These are phyloP conservation scores for Drosophila ustulata DNA, from an alignment of 2,888 invertebrate species.

Conservation along the genomic window DNA sequence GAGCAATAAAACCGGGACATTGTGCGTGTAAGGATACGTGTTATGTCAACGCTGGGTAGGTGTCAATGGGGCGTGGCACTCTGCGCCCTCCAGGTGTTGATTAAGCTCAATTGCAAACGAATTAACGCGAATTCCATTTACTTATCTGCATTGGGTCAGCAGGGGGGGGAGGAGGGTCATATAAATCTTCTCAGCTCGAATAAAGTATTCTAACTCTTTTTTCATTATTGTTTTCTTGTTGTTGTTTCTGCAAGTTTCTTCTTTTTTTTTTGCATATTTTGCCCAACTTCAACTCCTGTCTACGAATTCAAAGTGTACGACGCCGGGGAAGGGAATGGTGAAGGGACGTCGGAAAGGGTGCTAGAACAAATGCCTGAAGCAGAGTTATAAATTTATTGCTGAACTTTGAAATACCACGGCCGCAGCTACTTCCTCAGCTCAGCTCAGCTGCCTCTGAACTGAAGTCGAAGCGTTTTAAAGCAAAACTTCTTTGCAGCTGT, in stretches of 20 bases:
- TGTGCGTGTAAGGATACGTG: conserved; percentile 26
- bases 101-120: conserved; percentile 48
- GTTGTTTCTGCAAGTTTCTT: conserved; percentile 28
- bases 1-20: conserved; percentile 50
- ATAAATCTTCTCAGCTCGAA: conserved; percentile 56
- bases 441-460: background rate
- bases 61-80: conserved; percentile 37
- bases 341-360: background rate
- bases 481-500: conserved; percentile 55
- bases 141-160: background rate
- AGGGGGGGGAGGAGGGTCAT: conserved; percentile 2
- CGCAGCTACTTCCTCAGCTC: conserved; percentile 45
- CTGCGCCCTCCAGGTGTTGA: conserved; percentile 43
- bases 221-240: conserved; percentile 54
- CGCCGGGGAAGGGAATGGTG: too few relatives aligned
- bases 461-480: conserved; percentile 46
- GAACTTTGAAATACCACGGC: conserved; percentile 76
- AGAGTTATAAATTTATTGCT: conserved; percentile 72
- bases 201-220: conserved; percentile 64
- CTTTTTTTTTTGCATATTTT: conserved; percentile 45
- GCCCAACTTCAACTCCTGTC: conserved; percentile 26
- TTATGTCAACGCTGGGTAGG: conserved; percentile 35
- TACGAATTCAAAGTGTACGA: conserved; percentile 1
- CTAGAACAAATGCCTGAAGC: conserved; percentile 53
- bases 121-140: conserved; percentile 40